phyloP scores from a whole-genome alignment of 2,113 vertebrate species.

The Catharus bicknelli region DNA sequence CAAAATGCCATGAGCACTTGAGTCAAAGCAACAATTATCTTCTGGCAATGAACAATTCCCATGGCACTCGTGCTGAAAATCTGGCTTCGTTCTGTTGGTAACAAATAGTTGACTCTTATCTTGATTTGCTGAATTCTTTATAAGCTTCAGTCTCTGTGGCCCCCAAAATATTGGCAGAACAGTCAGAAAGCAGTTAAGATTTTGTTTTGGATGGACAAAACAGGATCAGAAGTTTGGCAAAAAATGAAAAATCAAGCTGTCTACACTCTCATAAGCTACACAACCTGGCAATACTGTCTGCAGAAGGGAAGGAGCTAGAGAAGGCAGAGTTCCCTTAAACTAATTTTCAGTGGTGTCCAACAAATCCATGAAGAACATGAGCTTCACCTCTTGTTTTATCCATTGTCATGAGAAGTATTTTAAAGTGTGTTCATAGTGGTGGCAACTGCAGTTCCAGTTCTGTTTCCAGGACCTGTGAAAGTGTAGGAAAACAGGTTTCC shows the following conservation, averaged over 20 bases:
- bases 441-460: neutral
- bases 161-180: neutral
- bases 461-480: neutral
- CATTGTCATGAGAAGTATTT: neutral
- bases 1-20: neutral
- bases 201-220: neutral
- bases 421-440: neutral
- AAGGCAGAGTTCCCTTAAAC: neutral
- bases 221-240: neutral
- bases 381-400: neutral
- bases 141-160: neutral
- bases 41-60: slow-evolving; percentile 32
- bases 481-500: neutral
- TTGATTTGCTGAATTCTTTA: neutral
- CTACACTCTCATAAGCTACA: neutral
- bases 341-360: neutral
- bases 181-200: neutral
- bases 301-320: neutral
- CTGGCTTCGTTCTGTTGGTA: neutral
- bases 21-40: slow-evolving; percentile 4
- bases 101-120: neutral
- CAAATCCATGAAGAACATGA: neutral
- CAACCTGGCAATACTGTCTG: neutral
- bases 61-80: slow-evolving; percentile 14
- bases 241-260: neutral